Percentiles rank a stretch among this genome's conserved stretches.
Conservation (phyloP, 2,888 invertebrate species). For the Palloptera scutellata region DNA sequence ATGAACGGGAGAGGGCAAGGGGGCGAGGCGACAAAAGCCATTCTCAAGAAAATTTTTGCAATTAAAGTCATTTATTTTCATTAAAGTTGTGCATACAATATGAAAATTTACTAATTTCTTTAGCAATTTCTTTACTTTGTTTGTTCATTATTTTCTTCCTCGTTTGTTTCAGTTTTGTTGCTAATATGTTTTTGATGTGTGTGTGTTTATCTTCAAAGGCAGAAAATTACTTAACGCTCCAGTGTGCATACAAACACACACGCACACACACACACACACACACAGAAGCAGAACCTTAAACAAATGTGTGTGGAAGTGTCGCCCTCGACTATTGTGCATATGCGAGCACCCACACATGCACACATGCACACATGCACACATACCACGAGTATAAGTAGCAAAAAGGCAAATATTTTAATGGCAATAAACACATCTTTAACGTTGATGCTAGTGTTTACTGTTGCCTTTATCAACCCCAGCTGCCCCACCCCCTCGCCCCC, state of each 20-base stretch:
- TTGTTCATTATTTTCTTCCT: too few relatives aligned
- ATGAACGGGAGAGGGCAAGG: too few relatives aligned
- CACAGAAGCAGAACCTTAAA: background rate
- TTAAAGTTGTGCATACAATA: conserved; percentile 15
- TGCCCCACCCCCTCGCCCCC: background rate
- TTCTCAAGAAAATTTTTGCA: conserved; percentile 8
- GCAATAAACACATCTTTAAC: conserved; percentile 2
- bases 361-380: too few relatives aligned
- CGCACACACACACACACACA: conserved; percentile 7
- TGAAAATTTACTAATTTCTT: background rate
- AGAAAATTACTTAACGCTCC: conserved; percentile 28
- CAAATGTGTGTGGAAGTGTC: too few relatives aligned
- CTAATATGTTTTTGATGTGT: conserved; percentile 26
- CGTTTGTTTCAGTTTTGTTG: background rate
- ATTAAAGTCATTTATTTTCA: conserved; percentile 27
- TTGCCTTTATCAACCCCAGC: background rate
- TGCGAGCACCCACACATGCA: too few relatives aligned
- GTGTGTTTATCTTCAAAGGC: conserved; percentile 19
- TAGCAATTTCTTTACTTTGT: too few relatives aligned
- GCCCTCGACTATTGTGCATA: too few relatives aligned
- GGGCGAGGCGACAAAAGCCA: too few relatives aligned
- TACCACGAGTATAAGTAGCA: too few relatives aligned
- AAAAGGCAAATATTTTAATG: conserved; percentile 2
- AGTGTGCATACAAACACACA: conserved; percentile 21
- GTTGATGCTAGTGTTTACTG: conserved; percentile 4